A percentile compares a stretch with the other conserved stretches of the same genome.
These are phyloP conservation scores for Chaetogeoica ovagalla DNA, from an alignment of 2,888 invertebrate species.

Conservation along the genomic window DNA sequence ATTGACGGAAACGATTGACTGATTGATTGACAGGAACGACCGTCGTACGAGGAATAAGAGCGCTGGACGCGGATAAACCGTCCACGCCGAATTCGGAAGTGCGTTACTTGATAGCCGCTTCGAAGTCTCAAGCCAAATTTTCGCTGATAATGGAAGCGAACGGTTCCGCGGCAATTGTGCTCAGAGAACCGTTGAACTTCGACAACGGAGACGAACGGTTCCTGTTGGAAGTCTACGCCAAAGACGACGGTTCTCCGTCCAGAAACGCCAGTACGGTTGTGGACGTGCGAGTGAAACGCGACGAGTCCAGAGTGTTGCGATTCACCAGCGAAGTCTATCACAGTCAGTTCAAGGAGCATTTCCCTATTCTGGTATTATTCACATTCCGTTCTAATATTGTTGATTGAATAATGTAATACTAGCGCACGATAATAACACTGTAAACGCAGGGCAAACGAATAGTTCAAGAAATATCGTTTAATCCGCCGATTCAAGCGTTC, in stretches of 20 bases:
- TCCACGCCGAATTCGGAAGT: conserved; percentile 87
- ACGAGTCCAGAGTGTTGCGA: conserved; percentile 80
- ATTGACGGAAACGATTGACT: too few species aligned
- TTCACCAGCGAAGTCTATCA: conserved; percentile 80
- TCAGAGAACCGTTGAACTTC: conserved; percentile 76
- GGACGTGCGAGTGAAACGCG: conserved; percentile 72
- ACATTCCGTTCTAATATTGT: neutral
- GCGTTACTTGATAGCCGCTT: conserved; percentile 75
- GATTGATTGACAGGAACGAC: conserved; percentile 78
- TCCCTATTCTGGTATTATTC: conserved; percentile 69
- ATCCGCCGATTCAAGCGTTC: conserved; percentile 73
- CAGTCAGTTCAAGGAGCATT: conserved; percentile 80
- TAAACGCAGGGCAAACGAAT: conserved; percentile 69
- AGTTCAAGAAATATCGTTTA: conserved; percentile 71
- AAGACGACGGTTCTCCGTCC: conserved; percentile 83
- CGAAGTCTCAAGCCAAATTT: conserved; percentile 75
- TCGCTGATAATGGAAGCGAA: conserved; percentile 71
- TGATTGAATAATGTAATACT: too few species aligned
- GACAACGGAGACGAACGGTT: conserved; percentile 80
- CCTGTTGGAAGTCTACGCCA: conserved; percentile 73
- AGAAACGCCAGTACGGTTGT: conserved; percentile 74
- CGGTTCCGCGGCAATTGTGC: conserved; percentile 74
- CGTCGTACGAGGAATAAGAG: conserved; percentile 78
- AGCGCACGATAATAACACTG: too few species aligned
- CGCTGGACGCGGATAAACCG: conserved; percentile 81